A percentile compares a stretch with the other conserved stretches of the same genome.
These are phyloP conservation scores for Mantis religiosa DNA, from an alignment of 2,888 invertebrate species.

Conservation along the genomic window DNA sequence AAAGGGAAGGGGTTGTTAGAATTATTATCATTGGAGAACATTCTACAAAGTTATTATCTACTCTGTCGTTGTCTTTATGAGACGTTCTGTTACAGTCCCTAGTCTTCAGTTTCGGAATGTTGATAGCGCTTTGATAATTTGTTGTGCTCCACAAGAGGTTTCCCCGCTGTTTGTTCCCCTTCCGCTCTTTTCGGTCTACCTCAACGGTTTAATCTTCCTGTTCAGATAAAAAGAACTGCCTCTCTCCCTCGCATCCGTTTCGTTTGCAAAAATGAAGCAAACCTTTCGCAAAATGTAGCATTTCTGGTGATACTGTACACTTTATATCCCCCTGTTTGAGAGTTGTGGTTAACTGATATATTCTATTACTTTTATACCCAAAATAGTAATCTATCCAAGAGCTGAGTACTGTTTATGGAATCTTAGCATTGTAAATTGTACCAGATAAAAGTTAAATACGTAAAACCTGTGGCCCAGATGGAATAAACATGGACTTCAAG, in stretches of 20 bases:
- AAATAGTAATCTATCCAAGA: too few relatives aligned
- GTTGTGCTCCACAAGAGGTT: not conserved
- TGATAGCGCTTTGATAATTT: slow-evolving; percentile 3
- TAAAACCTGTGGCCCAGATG: too few relatives aligned
- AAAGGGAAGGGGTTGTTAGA: not conserved
- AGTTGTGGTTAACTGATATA: too few relatives aligned
- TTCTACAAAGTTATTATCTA: not conserved
- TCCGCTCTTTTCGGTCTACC: slow-evolving; percentile 1
- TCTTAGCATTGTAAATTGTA: too few relatives aligned
- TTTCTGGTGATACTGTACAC: not conserved
- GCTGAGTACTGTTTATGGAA: too few relatives aligned
- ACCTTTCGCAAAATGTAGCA: not conserved
- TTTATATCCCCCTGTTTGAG: not conserved
- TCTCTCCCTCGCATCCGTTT: not conserved
- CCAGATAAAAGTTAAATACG: too few relatives aligned
- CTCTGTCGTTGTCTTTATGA: not conserved
- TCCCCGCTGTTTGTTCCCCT: not conserved
- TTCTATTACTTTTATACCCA: too few relatives aligned
- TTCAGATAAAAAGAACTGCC: slow-evolving; percentile 1
- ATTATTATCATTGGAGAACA: not conserved
- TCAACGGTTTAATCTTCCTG: slow-evolving; percentile 12
- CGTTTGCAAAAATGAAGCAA: slow-evolving; percentile 4
- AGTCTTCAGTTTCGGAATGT: not conserved
- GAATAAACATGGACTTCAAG: too few relatives aligned
- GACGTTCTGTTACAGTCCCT: not conserved